Conservation (phyloP, 2,888 invertebrate genomes). For the Xiphydria camelus region DNA sequence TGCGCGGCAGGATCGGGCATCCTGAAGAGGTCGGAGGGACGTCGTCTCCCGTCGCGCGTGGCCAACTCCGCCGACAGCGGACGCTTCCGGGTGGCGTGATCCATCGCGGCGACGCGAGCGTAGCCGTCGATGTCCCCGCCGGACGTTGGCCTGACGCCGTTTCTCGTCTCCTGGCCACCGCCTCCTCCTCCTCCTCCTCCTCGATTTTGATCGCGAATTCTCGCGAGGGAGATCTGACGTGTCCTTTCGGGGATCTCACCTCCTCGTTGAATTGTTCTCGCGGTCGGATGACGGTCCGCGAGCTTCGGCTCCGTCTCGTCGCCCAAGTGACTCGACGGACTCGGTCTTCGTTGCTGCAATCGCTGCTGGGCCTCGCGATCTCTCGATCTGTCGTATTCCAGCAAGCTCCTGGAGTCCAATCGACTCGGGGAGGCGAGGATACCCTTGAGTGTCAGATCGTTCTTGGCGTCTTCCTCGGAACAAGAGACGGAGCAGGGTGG, state of each 20-base stretch:
- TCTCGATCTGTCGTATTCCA: neutral
- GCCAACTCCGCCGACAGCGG: too few relatives aligned
- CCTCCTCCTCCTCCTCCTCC: too few relatives aligned
- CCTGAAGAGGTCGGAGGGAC: neutral
- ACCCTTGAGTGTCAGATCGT: conserved; percentile 51
- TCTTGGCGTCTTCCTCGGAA: conserved; percentile 72
- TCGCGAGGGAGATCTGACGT: too few relatives aligned
- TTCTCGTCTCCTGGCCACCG: conserved; percentile 20
- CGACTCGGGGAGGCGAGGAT: conserved; percentile 32
- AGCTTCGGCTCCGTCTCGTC: conserved; percentile 8
- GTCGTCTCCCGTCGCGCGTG: too few relatives aligned
- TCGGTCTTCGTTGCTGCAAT: conserved; percentile 53
- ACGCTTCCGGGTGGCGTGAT: too few relatives aligned
- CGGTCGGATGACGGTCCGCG: neutral
- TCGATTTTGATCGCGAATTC: conserved; percentile 6
- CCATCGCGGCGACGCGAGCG: conserved; percentile 14
- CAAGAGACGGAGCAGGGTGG: conserved; percentile 70
- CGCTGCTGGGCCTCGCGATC: conserved; percentile 14
- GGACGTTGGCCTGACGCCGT: conserved; percentile 30
- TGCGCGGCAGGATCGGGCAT: conserved; percentile 66
- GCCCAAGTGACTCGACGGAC: conserved; percentile 53
- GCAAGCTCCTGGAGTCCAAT: conserved; percentile 4
- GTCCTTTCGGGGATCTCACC: too few relatives aligned
- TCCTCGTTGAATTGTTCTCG: neutral
- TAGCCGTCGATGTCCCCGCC: conserved; percentile 23